phyloP scores from a whole-genome alignment of 1,140 invertebrate genomes.

The fruit fly (Drosophila melanogaster) region DNA sequence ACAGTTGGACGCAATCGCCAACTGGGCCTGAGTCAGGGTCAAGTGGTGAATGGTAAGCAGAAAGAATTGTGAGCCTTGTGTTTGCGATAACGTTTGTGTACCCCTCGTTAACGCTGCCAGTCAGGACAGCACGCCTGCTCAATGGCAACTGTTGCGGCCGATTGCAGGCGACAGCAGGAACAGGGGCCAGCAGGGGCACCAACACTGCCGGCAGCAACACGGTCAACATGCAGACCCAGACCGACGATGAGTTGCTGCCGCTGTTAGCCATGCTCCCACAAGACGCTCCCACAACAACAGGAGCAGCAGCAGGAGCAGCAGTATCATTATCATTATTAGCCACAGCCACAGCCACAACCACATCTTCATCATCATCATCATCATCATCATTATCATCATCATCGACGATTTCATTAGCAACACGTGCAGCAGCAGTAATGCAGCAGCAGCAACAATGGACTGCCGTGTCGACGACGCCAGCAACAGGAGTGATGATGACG shows the following conservation, averaged over 20 bases:
- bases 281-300: constrained; percentile 6
- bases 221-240: constrained; percentile 74
- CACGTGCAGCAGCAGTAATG: constrained; percentile 44
- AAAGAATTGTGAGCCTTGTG: constrained; percentile 60
- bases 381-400: constrained; percentile 15
- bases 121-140: constrained; percentile 45
- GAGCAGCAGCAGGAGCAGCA: constrained; percentile 10
- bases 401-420: constrained; percentile 42
- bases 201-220: constrained; percentile 38
- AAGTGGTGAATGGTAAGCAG: constrained; percentile 70
- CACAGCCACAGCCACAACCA: constrained; percentile 10
- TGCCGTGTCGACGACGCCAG: constrained; percentile 66
- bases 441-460: constrained; percentile 67
- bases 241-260: constrained; percentile 62
- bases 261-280: constrained; percentile 34
- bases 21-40: constrained; percentile 15
- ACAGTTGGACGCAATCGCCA: constrained; percentile 18
- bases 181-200: constrained; percentile 6
- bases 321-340: constrained; percentile 8
- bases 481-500: constrained; percentile 35
- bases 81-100: constrained; percentile 42
- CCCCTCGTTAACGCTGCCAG: constrained; percentile 33
- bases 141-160: constrained; percentile 59
- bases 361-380: too few relatives aligned
- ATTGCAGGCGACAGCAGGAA: constrained; percentile 13